Evolutionary conservation across 2,797 vertebrate species (phyloP), one percentile per base, ranked within the genome.

Genomic region (Sebastolobus altivelis): DNA sequence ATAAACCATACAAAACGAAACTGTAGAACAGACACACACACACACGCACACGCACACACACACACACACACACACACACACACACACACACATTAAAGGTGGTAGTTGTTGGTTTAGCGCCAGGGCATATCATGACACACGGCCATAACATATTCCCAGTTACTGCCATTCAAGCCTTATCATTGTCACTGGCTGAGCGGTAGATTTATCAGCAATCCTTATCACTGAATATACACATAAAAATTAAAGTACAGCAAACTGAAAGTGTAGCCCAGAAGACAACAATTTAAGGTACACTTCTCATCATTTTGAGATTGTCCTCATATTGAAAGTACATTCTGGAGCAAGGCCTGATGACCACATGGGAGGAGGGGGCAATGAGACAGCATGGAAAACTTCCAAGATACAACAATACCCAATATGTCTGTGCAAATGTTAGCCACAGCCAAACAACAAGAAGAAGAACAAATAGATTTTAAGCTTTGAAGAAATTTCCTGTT

Each of bases 321-420:
- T 86, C 81, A 87, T 80, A 79, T 11, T 77, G 86, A 92, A 92
- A 89, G 75, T 80, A 37, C 8, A 81, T 71, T 81, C 37, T 71
- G 68, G 1, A 56, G 69, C 72, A 82, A 87, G 8, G 2, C 8
- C 33, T 9, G 20, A 65, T 60, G 65, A 70, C 22, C 2, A 1
- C 2, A 6, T 6, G 11, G 14, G 0, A 2, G 11, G 11, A 10
- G n/a, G 16, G 5, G 7, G 0, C 49, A n/a, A 52, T 52, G 25
- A 43, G 8, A 12, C 40, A 31, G 22, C 2, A 16, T 8, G 2
- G 37, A 63, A 59, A 31, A n/a, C n/a, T 22, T 3, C 4, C 8
- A 11, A 11, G 1, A 22, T 8, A 33, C 8, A 52, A 49, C 27
- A 35, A 38, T 11, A 38, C 3, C 0, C 43, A 20, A 61, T 25